A percentile compares a stretch with the other conserved stretches of the same genome.
Conservation (phyloP, 2,113 vertebrate genomes). For the Nothobranchius kuhntae region DNA sequence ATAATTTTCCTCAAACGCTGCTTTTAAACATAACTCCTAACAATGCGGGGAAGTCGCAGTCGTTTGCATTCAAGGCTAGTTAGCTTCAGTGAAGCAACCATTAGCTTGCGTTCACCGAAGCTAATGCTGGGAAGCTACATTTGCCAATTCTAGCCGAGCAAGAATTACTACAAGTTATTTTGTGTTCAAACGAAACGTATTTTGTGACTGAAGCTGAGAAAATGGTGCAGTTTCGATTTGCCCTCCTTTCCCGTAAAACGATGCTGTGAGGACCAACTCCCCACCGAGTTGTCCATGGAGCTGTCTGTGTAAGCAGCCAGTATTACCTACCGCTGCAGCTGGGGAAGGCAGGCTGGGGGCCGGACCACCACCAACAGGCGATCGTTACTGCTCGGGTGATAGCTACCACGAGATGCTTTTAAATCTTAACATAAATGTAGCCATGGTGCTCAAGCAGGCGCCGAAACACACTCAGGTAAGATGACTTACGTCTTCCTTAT, state of each 20-base stretch:
- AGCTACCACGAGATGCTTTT: background rate
- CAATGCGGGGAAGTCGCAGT: background rate
- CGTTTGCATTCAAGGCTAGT: no score
- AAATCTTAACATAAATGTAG: background rate
- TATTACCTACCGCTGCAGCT: conserved; percentile 47
- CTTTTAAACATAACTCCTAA: rapidly evolving
- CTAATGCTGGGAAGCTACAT: conserved; percentile 43
- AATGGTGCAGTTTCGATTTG: background rate
- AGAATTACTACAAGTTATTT: background rate
- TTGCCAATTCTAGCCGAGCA: background rate
- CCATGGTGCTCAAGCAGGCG: conserved; percentile 22
- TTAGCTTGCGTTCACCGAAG: conserved; percentile 23
- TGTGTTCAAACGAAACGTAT: background rate
- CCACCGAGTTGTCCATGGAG: conserved; percentile 16
- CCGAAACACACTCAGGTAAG: background rate
- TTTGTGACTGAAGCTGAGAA: background rate
- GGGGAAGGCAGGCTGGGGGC: conserved; percentile 36
- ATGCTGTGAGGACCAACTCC: conserved; percentile 38
- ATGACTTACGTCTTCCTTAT: conserved; percentile 11
- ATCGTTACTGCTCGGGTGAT: conserved; percentile 20
- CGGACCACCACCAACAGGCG: conserved; percentile 22
- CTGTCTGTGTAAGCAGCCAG: conserved; percentile 25
- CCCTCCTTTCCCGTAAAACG: conserved; percentile 8
- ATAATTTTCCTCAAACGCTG: background rate
- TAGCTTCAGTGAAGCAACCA: conserved; percentile 28